Evolutionary conservation across 1,140 invertebrate species (phyloP), one percentile per base, ranked within the genome.

Genomic region (Drosophila quadrilineata): DNA sequence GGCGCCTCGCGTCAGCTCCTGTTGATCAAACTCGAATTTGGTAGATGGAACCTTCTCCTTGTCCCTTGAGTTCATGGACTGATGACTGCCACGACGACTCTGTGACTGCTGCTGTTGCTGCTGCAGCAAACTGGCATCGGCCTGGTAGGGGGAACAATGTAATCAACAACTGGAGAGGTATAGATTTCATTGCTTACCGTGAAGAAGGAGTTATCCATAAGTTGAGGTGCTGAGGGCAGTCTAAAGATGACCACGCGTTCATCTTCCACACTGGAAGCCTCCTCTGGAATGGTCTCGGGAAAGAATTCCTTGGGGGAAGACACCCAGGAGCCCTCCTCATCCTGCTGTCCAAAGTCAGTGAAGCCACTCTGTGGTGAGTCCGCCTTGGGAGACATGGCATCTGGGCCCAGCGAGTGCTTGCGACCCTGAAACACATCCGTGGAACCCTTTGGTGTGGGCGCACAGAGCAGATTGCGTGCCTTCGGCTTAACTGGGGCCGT

Each of bases 271-370:
- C 96, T 96, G 2, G 96, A 97, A 84, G 95, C 96, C 89, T 97
- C 96, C 90, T 97, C 96, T 0, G 96, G 96, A 70, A 97, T 97
- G 0, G 96, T 97, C 92, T 97, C 96, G 0, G 96, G 96, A 88
- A 97, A 97, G 35, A 94, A 95, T 62, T 96, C 95, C 87, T 96
- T 96, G 3, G 95, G 95, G 0, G 95, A 96, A 1, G 95, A 95
- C 1, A 96, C 91, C 95, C 95, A 96, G 9, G 90, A 91, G 24
- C 91, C 93, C 91, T 93, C 92, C 58, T 94, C 93, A 38, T 94
- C 93, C 50, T 91, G 91, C 36, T 90, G 91, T 1, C 85, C 79
- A 9, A 88, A 89, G n/a, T 72, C 89, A 1, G 88, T 90, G 21
- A 79, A 60, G 2, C 60, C 84, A 21, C 88, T 88, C 35, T 88